These are phyloP conservation scores for Morinoia aosen DNA, from an alignment of 2,888 invertebrate species.

Conservation along the genomic window DNA sequence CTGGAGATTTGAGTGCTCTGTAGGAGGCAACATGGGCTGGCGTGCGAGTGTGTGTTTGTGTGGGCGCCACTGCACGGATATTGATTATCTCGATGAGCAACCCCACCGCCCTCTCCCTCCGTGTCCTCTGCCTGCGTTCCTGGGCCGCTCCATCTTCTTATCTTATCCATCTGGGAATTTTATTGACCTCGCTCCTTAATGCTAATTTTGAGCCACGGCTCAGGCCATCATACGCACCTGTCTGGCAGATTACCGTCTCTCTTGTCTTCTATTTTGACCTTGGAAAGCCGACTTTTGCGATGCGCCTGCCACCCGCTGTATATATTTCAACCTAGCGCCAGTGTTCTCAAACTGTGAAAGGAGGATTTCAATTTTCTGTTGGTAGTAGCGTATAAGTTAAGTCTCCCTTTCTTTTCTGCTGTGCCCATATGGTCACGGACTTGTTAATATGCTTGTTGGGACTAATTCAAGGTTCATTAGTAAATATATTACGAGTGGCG, in stretches of 20 bases:
- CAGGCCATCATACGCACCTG: constrained; percentile 5
- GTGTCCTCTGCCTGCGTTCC: background rate
- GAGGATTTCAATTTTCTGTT: background rate
- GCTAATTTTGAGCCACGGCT: background rate
- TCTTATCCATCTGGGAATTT: constrained; percentile 19
- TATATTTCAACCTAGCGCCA: background rate
- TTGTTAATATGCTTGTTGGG: no score
- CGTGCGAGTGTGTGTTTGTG: constrained; percentile 36
- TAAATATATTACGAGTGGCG: no score
- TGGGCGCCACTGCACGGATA: constrained; percentile 39
- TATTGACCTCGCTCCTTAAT: constrained; percentile 35
- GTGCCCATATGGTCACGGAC: no score
- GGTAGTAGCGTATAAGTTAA: background rate
- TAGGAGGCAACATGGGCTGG: background rate
- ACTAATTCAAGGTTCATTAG: no score
- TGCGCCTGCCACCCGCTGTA: background rate
- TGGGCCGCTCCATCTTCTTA: background rate
- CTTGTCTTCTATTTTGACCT: background rate
- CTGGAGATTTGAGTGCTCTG: background rate
- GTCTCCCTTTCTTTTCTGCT: no score
- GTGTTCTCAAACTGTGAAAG: background rate
- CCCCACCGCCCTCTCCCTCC: background rate
- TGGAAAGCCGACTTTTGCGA: background rate
- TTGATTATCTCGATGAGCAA: constrained; percentile 42
- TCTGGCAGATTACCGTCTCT: background rate